Conservation (phyloP, 1,140 invertebrate genomes). For the Zaprionus lachaisei region DNA sequence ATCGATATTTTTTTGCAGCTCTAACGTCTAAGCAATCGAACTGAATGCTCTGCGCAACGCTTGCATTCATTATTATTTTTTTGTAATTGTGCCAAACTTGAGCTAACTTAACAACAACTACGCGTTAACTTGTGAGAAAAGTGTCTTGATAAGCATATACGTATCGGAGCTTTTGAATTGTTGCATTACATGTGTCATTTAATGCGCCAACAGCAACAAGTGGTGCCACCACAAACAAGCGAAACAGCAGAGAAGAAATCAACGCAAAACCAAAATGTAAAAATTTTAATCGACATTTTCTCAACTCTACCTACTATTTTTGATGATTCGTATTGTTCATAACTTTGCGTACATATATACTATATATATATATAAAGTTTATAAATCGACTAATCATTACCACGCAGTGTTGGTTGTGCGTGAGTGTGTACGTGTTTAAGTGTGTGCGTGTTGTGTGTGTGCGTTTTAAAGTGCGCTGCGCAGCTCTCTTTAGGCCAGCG, state of each 20-base stretch:
- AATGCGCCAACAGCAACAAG: conserved; percentile 54
- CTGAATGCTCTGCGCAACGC: conserved; percentile 27
- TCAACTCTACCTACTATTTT: neutral
- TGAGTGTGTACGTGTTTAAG: conserved; percentile 14
- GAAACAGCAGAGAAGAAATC: conserved; percentile 26
- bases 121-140: conserved; percentile 37
- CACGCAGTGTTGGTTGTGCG: conserved; percentile 29
- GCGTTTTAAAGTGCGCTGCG: conserved; percentile 46
- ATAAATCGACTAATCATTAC: conserved; percentile 34
- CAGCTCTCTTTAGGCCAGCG: conserved; percentile 45
- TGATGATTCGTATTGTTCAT: conserved; percentile 12
- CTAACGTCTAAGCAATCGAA: conserved; percentile 17
- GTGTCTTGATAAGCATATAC: conserved; percentile 24
- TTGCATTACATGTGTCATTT: conserved; percentile 38
- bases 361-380: neutral
- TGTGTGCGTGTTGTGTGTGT: neutral
- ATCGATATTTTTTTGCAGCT: conserved; percentile 2
- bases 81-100: conserved; percentile 32
- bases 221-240: conserved; percentile 43
- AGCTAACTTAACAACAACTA: conserved; percentile 19
- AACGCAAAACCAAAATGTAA: conserved; percentile 34
- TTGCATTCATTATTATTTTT: conserved; percentile 28
- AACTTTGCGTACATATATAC: conserved; percentile 23
- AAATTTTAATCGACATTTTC: conserved; percentile 43
- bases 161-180: conserved; percentile 12